Evolutionary conservation across 2,113 vertebrate species (phyloP).

Genomic region (Ascaphus truei): DNA sequence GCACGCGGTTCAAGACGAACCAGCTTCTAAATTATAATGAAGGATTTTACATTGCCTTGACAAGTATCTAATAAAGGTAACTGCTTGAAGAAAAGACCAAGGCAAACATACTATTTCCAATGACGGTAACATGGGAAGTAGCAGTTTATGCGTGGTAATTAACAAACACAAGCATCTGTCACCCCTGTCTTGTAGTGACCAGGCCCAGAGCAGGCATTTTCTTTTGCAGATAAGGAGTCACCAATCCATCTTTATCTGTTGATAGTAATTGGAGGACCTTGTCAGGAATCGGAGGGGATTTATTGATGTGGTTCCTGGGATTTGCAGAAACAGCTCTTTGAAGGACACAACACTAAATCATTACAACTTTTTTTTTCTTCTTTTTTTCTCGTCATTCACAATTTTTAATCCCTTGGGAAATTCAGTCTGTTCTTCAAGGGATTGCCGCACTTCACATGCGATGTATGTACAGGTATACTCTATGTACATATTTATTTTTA

Average conservation of each 20-base stretch:
- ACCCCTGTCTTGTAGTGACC: not conserved
- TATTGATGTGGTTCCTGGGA: conserved; percentile 48
- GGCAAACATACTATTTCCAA: not conserved
- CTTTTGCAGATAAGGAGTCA: conserved; percentile 41
- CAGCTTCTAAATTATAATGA: not conserved
- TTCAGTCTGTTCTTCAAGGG: conserved; percentile 19
- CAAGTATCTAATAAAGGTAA: conserved; percentile 15
- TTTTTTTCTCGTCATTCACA: conserved; percentile 39
- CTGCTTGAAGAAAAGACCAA: not conserved
- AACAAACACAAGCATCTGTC: conserved; percentile 35
- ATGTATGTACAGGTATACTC: no score
- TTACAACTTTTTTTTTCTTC: conserved; percentile 1
- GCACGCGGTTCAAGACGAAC: no score
- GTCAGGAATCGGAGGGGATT: conserved; percentile 50
- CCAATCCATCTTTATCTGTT: conserved; percentile 55
- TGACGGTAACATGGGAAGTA: not conserved
- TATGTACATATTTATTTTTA: no score
- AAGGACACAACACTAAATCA: conserved; percentile 53
- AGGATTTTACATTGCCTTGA: not conserved
- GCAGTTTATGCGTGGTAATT: conserved; percentile 34
- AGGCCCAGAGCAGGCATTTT: conserved; percentile 18
- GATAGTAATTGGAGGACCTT: conserved; percentile 56
- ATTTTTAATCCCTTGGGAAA: conserved; percentile 43
- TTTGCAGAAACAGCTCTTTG: conserved; percentile 61
- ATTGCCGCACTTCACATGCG: no score